phyloP scores from a whole-genome alignment of 2,888 invertebrate species.

The Augochlorella aurata region DNA sequence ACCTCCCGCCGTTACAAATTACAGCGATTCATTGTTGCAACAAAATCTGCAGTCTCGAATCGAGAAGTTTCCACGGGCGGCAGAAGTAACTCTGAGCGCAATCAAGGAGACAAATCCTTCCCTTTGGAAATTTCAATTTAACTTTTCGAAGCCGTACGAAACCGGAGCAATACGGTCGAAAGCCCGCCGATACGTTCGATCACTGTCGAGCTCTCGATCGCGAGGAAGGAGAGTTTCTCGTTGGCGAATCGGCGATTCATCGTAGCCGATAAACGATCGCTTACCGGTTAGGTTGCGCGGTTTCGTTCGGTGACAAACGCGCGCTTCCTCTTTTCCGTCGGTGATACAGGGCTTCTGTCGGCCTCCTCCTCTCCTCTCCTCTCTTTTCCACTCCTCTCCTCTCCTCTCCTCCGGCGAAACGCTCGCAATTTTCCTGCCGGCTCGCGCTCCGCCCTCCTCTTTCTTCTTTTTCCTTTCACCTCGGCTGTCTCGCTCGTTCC shows the following conservation, averaged over 20 bases:
- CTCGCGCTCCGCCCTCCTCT: not conserved
- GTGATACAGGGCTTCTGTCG: not conserved
- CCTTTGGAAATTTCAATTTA: conserved; percentile 3
- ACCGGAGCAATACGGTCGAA: not conserved
- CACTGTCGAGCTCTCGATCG: conserved; percentile 4
- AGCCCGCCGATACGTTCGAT: conserved; percentile 2
- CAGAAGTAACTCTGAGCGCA: not conserved
- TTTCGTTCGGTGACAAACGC: not conserved
- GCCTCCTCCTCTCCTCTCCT: not conserved
- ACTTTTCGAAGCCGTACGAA: not conserved
- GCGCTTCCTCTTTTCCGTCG: not conserved
- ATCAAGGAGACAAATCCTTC: not conserved
- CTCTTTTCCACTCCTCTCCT: no score
- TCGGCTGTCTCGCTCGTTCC: conserved; percentile 3
- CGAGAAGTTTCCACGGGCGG: no score
- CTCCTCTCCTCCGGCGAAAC: no score
- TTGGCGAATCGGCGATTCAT: conserved; percentile 29
- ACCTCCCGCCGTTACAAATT: no score
- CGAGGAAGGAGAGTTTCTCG: not conserved
- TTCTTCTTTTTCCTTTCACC: not conserved
- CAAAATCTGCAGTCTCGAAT: no score
- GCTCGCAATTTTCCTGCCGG: not conserved
- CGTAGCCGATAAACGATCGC: conserved; percentile 29
- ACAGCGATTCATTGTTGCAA: no score
- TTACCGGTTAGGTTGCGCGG: conserved; percentile 18